Conservation (phyloP, 2,797 vertebrate species). For the Muscicapa striata region DNA sequence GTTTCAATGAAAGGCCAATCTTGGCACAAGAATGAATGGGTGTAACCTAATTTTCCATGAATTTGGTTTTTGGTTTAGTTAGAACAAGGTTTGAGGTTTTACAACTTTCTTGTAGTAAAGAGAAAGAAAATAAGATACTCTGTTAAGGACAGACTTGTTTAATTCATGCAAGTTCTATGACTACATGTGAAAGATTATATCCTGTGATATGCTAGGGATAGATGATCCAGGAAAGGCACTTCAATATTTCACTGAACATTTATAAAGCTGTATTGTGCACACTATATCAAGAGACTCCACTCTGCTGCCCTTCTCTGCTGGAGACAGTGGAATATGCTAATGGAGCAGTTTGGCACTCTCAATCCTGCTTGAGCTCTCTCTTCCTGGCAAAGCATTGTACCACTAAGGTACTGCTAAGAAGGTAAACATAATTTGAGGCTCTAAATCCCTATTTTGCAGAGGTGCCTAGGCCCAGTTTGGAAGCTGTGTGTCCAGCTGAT, state of each 20-base stretch:
- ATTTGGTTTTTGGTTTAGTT: not conserved
- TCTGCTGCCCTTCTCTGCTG: not conserved
- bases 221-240: not conserved
- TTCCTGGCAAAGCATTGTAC: not conserved
- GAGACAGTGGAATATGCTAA: not conserved
- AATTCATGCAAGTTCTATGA: not conserved
- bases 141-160: not conserved
- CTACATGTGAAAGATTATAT: not conserved
- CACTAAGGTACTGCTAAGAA: not conserved
- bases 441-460: not conserved
- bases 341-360: not conserved
- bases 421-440: not conserved
- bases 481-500: not conserved
- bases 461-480: not conserved
- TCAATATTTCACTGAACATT: not conserved
- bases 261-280: not conserved
- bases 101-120: not conserved
- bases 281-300: not conserved
- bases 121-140: not conserved
- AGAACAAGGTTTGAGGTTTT: not conserved
- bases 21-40: not conserved
- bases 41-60: not conserved
- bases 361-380: not conserved
- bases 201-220: not conserved
- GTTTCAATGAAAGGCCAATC: not conserved